phyloP scores from a whole-genome alignment of 2,113 vertebrate genomes.

The Dasypus novemcinctus region DNA sequence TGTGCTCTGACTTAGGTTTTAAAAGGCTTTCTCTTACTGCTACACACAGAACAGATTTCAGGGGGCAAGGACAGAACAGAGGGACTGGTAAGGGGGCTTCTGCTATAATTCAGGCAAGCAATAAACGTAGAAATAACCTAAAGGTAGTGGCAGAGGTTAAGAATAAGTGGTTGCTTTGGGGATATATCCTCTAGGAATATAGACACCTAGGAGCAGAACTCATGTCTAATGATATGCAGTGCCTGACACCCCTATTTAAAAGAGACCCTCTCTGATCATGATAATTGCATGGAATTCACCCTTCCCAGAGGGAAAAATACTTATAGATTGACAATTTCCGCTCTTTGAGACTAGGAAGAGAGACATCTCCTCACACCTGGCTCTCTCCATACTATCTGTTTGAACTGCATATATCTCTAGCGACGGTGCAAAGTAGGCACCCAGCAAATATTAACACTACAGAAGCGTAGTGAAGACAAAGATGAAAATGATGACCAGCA shows the following conservation, averaged over 20 bases:
- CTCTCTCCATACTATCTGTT: not conserved
- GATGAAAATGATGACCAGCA: not conserved
- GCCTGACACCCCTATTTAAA: not conserved
- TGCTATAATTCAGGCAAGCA: not conserved
- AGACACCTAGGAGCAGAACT: not conserved
- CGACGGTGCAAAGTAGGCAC: not conserved
- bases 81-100: not conserved
- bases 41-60: not conserved
- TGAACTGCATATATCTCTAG: not conserved
- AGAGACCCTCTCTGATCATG: not conserved
- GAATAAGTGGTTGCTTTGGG: not conserved
- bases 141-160: not conserved
- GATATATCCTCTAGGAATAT: not conserved
- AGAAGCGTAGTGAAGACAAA: not conserved
- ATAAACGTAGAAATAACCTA: not conserved
- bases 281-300: not conserved
- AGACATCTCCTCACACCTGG: not conserved
- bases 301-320: not conserved
- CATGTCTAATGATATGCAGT: not conserved
- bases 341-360: not conserved
- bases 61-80: not conserved
- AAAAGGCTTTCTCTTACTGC: not conserved
- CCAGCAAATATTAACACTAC: not conserved
- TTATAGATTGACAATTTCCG: not conserved
- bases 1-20: not conserved